A percentile compares a stretch with the other conserved stretches of the same genome.
Evolutionary conservation across 2,888 invertebrate genomes (phyloP).

Genomic region (Yponomeuta evonymella): DNA sequence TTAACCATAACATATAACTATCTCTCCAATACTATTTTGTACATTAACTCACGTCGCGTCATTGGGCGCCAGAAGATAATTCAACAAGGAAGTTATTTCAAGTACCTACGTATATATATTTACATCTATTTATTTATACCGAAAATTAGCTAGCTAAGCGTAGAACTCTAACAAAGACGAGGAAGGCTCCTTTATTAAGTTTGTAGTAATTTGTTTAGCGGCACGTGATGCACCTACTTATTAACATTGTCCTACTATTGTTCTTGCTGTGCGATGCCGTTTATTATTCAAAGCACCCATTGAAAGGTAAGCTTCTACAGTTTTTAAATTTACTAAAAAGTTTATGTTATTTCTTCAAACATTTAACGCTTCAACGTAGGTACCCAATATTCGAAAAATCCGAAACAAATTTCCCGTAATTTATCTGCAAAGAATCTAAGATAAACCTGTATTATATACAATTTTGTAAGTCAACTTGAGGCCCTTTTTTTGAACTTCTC

Average conservation of each 20-base stretch:
- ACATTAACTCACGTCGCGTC: too few relatives aligned
- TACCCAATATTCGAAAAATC: too few relatives aligned
- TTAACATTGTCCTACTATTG: background rate
- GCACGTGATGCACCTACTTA: slow-evolving; percentile 41
- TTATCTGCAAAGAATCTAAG: too few relatives aligned
- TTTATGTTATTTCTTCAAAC: background rate
- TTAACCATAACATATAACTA: too few relatives aligned
- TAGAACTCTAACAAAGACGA: background rate
- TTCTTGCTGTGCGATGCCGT: background rate
- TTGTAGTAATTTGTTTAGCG: slow-evolving; percentile 50
- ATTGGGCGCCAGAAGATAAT: background rate
- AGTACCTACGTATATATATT: background rate
- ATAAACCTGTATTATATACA: too few relatives aligned
- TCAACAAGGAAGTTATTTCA: background rate
- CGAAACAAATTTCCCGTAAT: too few relatives aligned
- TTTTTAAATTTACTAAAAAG: background rate
- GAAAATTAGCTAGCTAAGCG: background rate
- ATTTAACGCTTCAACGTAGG: background rate
- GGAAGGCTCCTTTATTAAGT: slow-evolving; percentile 53
- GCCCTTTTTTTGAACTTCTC: too few relatives aligned
- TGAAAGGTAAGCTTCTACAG: background rate
- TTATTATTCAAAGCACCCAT: background rate
- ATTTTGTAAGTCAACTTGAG: too few relatives aligned
- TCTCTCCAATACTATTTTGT: too few relatives aligned
- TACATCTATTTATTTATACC: background rate